These are phyloP conservation scores for Ceratina calcarata DNA, from an alignment of 1,140 invertebrate genomes.

Conservation along the genomic window DNA sequence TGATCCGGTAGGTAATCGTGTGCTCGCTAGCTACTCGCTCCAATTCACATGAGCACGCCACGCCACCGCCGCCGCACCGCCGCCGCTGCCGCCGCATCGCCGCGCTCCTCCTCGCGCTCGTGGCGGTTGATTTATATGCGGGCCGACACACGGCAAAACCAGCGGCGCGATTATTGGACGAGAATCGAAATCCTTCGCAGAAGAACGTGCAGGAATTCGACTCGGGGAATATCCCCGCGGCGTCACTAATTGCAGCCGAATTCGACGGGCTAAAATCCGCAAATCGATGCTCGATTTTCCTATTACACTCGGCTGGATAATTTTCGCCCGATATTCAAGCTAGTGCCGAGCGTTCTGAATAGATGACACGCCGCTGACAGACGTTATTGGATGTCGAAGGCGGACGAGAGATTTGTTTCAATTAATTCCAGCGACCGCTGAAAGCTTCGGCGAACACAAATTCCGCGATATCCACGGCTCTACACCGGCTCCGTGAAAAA, in stretches of 20 bases:
- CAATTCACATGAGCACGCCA: background rate
- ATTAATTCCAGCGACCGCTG: background rate
- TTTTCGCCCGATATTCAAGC: background rate
- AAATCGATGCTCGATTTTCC: slow-evolving; percentile 22
- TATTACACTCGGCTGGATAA: background rate
- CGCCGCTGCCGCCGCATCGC: too few species aligned
- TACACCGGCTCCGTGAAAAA: background rate
- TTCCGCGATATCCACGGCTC: background rate
- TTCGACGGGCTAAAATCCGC: slow-evolving; percentile 5
- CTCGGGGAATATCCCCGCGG: background rate
- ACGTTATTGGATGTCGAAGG: background rate
- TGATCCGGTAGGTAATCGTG: slow-evolving; percentile 13
- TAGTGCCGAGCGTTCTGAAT: background rate
- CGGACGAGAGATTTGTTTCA: background rate
- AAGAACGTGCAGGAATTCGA: slow-evolving; percentile 37
- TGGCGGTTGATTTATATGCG: slow-evolving; percentile 29
- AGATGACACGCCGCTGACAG: background rate
- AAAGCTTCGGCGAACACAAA: background rate
- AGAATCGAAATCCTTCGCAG: slow-evolving; percentile 23
- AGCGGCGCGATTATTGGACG: slow-evolving; percentile 26
- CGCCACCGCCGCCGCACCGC: too few species aligned
- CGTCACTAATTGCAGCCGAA: slow-evolving; percentile 24
- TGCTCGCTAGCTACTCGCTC: background rate
- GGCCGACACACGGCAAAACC: slow-evolving; percentile 28
- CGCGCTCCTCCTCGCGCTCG: background rate